These are phyloP conservation scores for Sylvilagus floridanus DNA, from an alignment of 2,797 vertebrate genomes.

Conservation along the genomic window DNA sequence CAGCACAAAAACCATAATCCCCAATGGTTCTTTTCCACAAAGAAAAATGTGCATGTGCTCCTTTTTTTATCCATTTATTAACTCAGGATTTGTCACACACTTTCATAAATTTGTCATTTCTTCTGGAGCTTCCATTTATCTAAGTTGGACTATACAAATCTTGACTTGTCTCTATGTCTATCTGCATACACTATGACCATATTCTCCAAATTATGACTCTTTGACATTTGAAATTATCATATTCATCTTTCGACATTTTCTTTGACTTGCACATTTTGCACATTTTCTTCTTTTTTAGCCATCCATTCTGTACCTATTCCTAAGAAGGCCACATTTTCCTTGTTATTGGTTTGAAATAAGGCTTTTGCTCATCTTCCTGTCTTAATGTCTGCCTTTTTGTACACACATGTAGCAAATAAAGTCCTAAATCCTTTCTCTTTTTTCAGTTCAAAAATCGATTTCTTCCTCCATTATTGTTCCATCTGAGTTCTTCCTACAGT, in stretches of 20 bases:
- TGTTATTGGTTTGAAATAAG: background rate
- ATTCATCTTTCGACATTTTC: background rate
- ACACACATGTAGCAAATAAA: background rate
- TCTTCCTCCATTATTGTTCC: background rate
- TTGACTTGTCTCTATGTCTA: background rate
- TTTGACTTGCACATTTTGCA: background rate
- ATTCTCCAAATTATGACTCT: constrained; percentile 37
- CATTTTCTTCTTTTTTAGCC: background rate
- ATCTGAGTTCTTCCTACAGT: background rate
- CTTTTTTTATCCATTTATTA: background rate
- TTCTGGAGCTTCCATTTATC: background rate
- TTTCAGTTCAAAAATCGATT: background rate
- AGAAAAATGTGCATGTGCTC: background rate
- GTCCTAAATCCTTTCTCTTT: background rate
- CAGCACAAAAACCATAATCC: background rate
- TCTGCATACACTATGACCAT: background rate
- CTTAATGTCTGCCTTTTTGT: background rate
- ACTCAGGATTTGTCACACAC: background rate
- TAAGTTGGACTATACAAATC: background rate
- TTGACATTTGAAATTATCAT: background rate
- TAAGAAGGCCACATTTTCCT: background rate
- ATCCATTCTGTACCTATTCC: background rate
- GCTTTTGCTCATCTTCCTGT: background rate
- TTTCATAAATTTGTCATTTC: constrained; percentile 12
- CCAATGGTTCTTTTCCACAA: background rate